Evolutionary conservation across 2,113 vertebrate species (phyloP).

Genomic region (Acinonyx jubatus): DNA sequence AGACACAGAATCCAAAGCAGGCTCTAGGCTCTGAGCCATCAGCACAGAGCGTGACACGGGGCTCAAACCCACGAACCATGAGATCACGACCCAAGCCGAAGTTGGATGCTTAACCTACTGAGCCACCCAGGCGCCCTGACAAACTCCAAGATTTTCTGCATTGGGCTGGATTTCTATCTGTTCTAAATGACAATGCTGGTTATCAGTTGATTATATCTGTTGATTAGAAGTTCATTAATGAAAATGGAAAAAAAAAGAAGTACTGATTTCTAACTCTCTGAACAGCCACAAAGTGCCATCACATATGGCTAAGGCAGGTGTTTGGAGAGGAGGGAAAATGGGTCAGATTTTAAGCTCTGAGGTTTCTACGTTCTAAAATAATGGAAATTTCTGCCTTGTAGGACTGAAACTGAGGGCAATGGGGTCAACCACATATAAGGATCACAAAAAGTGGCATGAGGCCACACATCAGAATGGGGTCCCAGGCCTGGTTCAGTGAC

Average conservation of each 20-base stretch:
- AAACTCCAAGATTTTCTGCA: background rate
- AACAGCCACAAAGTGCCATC: background rate
- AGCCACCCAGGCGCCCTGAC: background rate
- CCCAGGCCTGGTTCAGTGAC: no score
- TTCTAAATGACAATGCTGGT: background rate
- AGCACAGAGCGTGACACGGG: no score
- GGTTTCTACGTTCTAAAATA: background rate
- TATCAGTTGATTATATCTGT: background rate
- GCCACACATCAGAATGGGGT: background rate
- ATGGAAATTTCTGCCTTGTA: background rate
- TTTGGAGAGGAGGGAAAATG: background rate
- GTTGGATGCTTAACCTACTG: no score
- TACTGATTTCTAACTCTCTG: background rate
- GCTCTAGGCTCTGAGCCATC: no score
- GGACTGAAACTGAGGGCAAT: background rate
- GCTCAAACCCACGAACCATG: no score
- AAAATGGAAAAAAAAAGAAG: background rate
- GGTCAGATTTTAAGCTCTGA: background rate
- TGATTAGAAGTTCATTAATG: background rate
- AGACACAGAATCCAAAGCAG: no score
- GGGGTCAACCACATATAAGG: accelerated
- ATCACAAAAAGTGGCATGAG: background rate
- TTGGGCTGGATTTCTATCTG: background rate
- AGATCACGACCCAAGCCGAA: no score
- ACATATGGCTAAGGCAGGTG: background rate